These are phyloP conservation scores for Drosophila guanche DNA, from an alignment of 1,140 invertebrate species.

Conservation along the genomic window DNA sequence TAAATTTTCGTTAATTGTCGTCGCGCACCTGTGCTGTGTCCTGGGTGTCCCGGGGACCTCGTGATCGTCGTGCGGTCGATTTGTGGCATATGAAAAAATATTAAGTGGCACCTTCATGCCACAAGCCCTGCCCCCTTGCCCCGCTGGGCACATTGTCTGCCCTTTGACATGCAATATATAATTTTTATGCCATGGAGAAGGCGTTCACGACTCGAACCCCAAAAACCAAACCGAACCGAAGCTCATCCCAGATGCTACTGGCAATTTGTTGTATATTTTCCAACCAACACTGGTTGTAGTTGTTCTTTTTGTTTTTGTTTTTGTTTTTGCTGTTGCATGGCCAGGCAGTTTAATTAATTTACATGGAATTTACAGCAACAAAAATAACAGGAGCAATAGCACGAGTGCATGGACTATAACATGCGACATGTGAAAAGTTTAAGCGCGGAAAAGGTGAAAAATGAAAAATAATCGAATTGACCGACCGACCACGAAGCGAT, in stretches of 20 bases:
- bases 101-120: constrained; percentile 68
- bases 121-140: constrained; percentile 5
- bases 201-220: not conserved
- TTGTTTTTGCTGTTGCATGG: constrained; percentile 54
- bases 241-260: constrained; percentile 48
- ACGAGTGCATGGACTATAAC: constrained; percentile 35
- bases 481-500: constrained; percentile 53
- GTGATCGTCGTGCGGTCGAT: constrained; percentile 77
- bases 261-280: constrained; percentile 67
- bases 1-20: constrained; percentile 80
- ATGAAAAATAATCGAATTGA: constrained; percentile 81
- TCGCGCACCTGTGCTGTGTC: constrained; percentile 62
- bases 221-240: constrained; percentile 12
- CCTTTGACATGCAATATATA: constrained; percentile 82
- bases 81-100: constrained; percentile 81
- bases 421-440: constrained; percentile 73
- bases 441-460: constrained; percentile 73
- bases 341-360: constrained; percentile 81
- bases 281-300: constrained; percentile 3
- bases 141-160: constrained; percentile 62
- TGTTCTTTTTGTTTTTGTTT: constrained; percentile 3
- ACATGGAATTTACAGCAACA: constrained; percentile 80
- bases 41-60: constrained; percentile 46
- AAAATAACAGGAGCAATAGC: constrained; percentile 27
- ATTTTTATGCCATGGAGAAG: constrained; percentile 61